Evolutionary conservation across 2,797 vertebrate genomes (phyloP), one percentile per base, ranked within the genome.

Genomic region (Megalops cyprinoides): DNA sequence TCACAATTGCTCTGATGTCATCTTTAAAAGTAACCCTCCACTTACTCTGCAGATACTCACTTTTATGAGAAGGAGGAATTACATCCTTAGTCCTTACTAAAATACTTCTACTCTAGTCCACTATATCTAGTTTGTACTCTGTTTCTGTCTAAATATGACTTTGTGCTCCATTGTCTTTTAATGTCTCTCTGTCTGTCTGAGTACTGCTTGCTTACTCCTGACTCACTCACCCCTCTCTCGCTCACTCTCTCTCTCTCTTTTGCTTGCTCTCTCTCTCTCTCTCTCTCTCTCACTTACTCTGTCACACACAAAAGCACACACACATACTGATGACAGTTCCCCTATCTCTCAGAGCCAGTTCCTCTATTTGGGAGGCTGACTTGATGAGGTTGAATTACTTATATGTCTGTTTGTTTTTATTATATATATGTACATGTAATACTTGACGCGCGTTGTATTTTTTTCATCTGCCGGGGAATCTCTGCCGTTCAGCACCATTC

Each of bases 321-420:
- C 79, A 86, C 82, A 83, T 82, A 67, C 71, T 90, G 81, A 89
- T 91, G 91, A 88, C 90, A 95, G 93, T 95, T 95, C 93, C 94
- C 91, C 91, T 94, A 94, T 95, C 91, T 91, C 83, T 86, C 90
- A 91, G 90, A 94, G 89, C 89, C 92, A 94, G 93, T 94, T 94
- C 92, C 91, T 94, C 91, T 92, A 90, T 94, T 91, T 90, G 89
- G 91, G 89, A 91, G 89, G 88, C 88, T 88, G 88, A 90, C 90
- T 89, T 91, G 90, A 92, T 90, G 87, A 89, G 90, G 87, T 85
- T 87, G 83, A 89, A 79, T 87, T 81, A 87, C 74, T 34, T 55
- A 86, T 74, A 85, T 82, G 77, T 67, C 18, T 81, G 23, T 81
- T 62, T 67, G 69, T 65, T 82, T 75, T 34, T 15, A 37, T n/a